These are phyloP conservation scores for Labeo catla DNA, from an alignment of 2,113 vertebrate genomes.

Conservation along the genomic window DNA sequence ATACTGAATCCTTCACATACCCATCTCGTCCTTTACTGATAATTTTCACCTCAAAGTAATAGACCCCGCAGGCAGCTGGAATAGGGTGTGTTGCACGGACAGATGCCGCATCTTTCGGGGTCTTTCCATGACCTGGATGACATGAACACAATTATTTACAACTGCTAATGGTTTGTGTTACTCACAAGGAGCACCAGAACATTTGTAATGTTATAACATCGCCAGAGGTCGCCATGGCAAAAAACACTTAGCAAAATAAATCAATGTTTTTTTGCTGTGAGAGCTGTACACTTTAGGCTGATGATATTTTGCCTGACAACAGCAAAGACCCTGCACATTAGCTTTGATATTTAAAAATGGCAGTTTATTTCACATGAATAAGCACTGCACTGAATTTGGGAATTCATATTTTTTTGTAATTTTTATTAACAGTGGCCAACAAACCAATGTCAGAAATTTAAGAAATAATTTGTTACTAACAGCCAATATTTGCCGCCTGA, in stretches of 20 bases:
- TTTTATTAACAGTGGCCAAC: neutral
- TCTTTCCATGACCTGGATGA: conserved; percentile 93
- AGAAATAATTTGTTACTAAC: neutral
- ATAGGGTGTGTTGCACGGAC: conserved; percentile 97
- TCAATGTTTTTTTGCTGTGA: conserved; percentile 14
- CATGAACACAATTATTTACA: conserved; percentile 18
- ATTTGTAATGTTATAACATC: neutral
- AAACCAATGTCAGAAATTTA: neutral
- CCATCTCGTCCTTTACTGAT: conserved; percentile 99
- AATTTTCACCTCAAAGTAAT: conserved; percentile 99
- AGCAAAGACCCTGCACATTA: neutral
- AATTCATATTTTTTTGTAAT: neutral
- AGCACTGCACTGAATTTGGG: neutral
- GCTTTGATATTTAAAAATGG: neutral
- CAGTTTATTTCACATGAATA: neutral
- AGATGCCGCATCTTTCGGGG: conserved; percentile 97
- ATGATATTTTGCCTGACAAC: conserved; percentile 4
- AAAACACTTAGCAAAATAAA: neutral
- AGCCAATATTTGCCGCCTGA: neutral
- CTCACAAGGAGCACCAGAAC: conserved; percentile 3
- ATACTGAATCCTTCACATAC: conserved; percentile 74
- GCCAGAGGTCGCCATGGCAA: neutral
- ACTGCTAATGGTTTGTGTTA: neutral
- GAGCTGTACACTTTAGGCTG: neutral
- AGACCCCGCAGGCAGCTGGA: conserved; percentile 97